A percentile compares a stretch with the other conserved stretches of the same genome.
Conservation (phyloP, 2,888 invertebrate species). For the Odontomyia ornata region DNA sequence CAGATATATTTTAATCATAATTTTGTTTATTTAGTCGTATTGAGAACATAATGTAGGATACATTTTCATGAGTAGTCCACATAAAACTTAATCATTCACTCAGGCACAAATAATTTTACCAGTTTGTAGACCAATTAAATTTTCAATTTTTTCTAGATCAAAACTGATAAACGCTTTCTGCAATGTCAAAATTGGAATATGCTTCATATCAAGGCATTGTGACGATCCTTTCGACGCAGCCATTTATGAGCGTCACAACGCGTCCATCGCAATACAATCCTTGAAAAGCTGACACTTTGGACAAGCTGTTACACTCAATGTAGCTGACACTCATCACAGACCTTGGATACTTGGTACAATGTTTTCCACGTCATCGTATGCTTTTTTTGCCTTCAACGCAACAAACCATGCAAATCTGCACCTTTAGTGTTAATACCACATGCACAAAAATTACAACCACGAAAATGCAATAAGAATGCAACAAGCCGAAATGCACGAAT, state of each 20-base stretch:
- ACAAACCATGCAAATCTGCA: constrained; percentile 9
- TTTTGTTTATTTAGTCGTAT: too few species aligned
- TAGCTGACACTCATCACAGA: constrained; percentile 12
- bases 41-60: too few species aligned
- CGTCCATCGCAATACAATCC: neutral
- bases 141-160: constrained; percentile 9
- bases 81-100: too few species aligned
- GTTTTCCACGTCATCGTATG: neutral
- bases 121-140: neutral
- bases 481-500: neutral
- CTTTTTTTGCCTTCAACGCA: neutral
- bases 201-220: neutral
- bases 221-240: constrained; percentile 4
- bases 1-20: too few species aligned
- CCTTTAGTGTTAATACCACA: constrained; percentile 25
- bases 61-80: too few species aligned
- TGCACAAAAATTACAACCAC: neutral
- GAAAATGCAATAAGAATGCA: neutral
- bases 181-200: constrained; percentile 6
- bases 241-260: constrained; percentile 22
- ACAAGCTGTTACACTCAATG: constrained; percentile 6
- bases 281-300: constrained; percentile 1
- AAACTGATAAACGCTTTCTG: neutral
- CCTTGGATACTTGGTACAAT: constrained; percentile 14
- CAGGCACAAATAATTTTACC: too few species aligned